Evolutionary conservation across 2,888 invertebrate species (phyloP).

Genomic region (Cosmia pyralina): DNA sequence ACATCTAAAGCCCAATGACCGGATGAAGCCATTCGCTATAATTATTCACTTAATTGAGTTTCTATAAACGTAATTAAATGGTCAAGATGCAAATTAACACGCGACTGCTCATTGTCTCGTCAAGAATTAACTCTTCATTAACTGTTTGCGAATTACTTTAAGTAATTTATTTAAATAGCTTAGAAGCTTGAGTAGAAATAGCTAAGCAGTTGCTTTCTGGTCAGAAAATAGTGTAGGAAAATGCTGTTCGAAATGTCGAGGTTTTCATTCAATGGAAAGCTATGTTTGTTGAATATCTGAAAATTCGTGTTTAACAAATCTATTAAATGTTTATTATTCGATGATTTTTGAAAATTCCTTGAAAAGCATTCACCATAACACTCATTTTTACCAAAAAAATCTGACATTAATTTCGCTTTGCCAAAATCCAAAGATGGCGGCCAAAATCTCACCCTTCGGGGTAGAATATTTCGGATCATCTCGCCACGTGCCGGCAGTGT

Average conservation of each 20-base stretch:
- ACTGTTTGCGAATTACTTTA: conserved; percentile 2
- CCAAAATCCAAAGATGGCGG: conserved; percentile 61
- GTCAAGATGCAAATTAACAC: conserved; percentile 47
- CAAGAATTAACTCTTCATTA: conserved; percentile 9
- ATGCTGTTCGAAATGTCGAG: neutral
- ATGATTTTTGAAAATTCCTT: neutral
- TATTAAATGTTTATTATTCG: neutral
- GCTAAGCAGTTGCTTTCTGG: neutral
- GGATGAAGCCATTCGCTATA: conserved; percentile 26
- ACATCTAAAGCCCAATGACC: conserved; percentile 5
- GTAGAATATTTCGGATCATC: conserved; percentile 75
- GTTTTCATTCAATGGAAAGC: neutral
- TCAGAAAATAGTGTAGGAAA: neutral
- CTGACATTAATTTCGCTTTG: conserved; percentile 4
- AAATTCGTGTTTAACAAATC: neutral
- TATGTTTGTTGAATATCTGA: neutral
- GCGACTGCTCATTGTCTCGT: conserved; percentile 26
- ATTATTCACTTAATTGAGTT: conserved; percentile 42
- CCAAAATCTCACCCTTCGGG: conserved; percentile 65
- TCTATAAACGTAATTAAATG: conserved; percentile 47
- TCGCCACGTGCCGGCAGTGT: conserved; percentile 86
- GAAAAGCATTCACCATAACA: neutral
- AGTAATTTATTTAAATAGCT: neutral
- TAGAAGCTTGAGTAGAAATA: neutral
- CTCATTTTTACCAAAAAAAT: neutral